Conservation (phyloP, 2,888 invertebrate species). For the Drosophila diplacantha region DNA sequence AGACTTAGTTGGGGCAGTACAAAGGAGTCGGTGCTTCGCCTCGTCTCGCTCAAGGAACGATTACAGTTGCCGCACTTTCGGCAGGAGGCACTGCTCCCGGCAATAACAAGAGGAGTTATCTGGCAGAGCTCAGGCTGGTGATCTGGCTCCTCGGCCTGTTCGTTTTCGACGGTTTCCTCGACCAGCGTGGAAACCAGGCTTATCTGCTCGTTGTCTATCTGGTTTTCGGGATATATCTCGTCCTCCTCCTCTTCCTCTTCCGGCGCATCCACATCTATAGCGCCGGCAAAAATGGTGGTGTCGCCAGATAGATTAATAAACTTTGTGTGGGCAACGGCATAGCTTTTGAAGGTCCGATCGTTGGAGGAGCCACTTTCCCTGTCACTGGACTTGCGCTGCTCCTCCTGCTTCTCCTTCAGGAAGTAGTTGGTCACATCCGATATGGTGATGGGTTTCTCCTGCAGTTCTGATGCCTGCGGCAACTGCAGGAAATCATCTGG, state of each 20-base stretch:
- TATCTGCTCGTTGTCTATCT: slow-evolving; percentile 55
- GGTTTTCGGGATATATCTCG: neutral
- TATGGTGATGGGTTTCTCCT: slow-evolving; percentile 64
- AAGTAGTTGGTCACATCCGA: slow-evolving; percentile 65
- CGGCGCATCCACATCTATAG: slow-evolving; percentile 8
- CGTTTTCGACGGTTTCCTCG: slow-evolving; percentile 34
- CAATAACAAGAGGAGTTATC: slow-evolving; percentile 11
- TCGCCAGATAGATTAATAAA: slow-evolving; percentile 52
- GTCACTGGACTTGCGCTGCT: slow-evolving; percentile 10
- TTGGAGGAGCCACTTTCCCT: slow-evolving; percentile 38
- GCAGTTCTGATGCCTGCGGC: slow-evolving; percentile 23
- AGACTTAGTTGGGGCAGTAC: slow-evolving; percentile 40
- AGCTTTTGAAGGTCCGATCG: slow-evolving; percentile 40
- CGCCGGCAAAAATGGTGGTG: slow-evolving; percentile 41
- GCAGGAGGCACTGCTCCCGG: slow-evolving; percentile 44
- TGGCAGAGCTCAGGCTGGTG: slow-evolving; percentile 35
- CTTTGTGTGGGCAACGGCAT: slow-evolving; percentile 27
- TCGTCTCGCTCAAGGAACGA: slow-evolving; percentile 42
- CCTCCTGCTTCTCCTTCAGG: slow-evolving; percentile 9
- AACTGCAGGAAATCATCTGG: slow-evolving; percentile 6
- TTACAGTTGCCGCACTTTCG: slow-evolving; percentile 59
- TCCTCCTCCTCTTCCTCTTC: slow-evolving; percentile 10
- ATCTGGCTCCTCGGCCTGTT: slow-evolving; percentile 36
- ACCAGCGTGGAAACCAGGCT: slow-evolving; percentile 61
- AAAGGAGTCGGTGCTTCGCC: slow-evolving; percentile 45